phyloP scores from a whole-genome alignment of 2,797 vertebrate genomes.

The Tenualosa ilisha region DNA sequence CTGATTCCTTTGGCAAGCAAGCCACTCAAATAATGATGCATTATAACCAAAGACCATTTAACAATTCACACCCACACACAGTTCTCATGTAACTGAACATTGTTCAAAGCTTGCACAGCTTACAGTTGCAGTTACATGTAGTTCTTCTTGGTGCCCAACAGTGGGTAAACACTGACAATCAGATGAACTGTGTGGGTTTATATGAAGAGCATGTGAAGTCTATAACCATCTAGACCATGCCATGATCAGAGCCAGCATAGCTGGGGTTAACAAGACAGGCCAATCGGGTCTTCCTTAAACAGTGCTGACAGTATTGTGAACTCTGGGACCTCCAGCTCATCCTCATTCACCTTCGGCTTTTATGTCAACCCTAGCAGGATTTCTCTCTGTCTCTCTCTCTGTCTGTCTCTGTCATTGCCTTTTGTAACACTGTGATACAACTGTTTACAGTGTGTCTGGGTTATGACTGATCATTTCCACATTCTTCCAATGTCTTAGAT shows the following conservation, averaged over 20 bases:
- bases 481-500: background rate
- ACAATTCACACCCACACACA: background rate
- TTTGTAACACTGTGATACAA: background rate
- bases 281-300: background rate
- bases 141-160: too few relatives aligned
- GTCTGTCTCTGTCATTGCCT: background rate
- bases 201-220: background rate
- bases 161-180: background rate
- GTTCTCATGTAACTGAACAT: background rate
- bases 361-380: background rate
- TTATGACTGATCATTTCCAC: conserved; percentile 5
- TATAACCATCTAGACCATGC: background rate
- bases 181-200: background rate
- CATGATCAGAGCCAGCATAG: background rate
- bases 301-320: background rate
- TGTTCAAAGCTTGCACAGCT: background rate
- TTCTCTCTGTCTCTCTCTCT: background rate
- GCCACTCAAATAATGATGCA: too few relatives aligned
- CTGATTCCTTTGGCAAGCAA: too few relatives aligned
- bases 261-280: background rate
- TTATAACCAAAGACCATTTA: too few relatives aligned
- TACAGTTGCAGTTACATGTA: too few relatives aligned
- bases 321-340: background rate
- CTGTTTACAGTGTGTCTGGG: conserved; percentile 5
- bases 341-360: conserved; percentile 7